A percentile compares a stretch with the other conserved stretches of the same genome.
Conservation (phyloP, 1,140 invertebrate genomes). For the Helicoverpa armigera region DNA sequence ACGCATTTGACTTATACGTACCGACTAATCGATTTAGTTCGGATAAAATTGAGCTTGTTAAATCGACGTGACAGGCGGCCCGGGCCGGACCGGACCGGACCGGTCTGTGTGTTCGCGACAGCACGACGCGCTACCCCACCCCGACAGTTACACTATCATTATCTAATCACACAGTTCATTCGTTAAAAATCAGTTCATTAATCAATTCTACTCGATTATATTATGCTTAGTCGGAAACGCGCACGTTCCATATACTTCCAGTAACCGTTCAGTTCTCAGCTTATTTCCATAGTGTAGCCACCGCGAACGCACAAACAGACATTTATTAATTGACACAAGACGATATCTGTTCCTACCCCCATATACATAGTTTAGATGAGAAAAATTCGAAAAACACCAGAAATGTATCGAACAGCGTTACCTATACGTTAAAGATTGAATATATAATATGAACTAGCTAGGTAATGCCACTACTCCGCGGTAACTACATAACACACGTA, state of each 20-base stretch:
- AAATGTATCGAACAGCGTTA: slow-evolving; percentile 74
- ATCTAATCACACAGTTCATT: background rate
- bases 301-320: slow-evolving; percentile 43
- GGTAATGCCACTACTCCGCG: slow-evolving; percentile 73
- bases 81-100: slow-evolving; percentile 52
- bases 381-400: slow-evolving; percentile 78
- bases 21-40: slow-evolving; percentile 73
- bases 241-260: slow-evolving; percentile 4
- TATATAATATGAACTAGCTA: slow-evolving; percentile 75
- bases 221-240: slow-evolving; percentile 14
- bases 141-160: background rate
- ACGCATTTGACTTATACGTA: slow-evolving; percentile 81
- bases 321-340: slow-evolving; percentile 80
- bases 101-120: slow-evolving; percentile 49
- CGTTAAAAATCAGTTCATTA: slow-evolving; percentile 23
- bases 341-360: slow-evolving; percentile 79
- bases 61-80: slow-evolving; percentile 75
- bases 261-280: slow-evolving; percentile 16
- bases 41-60: slow-evolving; percentile 84
- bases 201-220: slow-evolving; percentile 23
- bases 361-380: slow-evolving; percentile 74
- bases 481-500: slow-evolving; percentile 81
- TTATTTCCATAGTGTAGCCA: slow-evolving; percentile 7
- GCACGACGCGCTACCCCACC: background rate
- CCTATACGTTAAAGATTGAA: slow-evolving; percentile 79